Conservation (phyloP, 2,113 vertebrate genomes). For the Peromyscus maniculatus region DNA sequence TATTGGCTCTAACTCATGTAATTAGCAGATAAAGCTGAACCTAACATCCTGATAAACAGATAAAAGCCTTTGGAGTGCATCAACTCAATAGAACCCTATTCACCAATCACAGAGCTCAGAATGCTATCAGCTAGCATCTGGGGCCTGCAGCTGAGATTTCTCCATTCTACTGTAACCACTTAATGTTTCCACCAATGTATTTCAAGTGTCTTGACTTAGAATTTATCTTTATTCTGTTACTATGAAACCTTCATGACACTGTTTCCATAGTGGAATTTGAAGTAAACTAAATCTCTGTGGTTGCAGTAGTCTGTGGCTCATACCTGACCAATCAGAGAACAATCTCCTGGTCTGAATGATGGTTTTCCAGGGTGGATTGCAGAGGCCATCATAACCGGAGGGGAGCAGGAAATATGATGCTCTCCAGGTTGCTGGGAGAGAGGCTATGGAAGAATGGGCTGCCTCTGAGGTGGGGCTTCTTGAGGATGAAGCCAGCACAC, state of each 20-base stretch:
- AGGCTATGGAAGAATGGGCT: neutral
- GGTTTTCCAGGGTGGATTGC: neutral
- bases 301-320: neutral
- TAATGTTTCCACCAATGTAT: neutral
- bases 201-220: neutral
- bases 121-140: neutral
- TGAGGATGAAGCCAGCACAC: neutral
- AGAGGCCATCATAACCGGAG: neutral
- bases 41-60: neutral
- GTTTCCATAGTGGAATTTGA: neutral
- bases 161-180: neutral
- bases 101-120: neutral
- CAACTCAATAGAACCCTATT: neutral
- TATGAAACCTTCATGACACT: neutral
- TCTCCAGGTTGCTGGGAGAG: neutral
- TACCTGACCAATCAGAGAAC: neutral
- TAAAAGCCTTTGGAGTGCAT: neutral
- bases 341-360: neutral
- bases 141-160: neutral
- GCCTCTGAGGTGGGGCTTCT: neutral
- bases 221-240: neutral
- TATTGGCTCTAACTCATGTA: neutral
- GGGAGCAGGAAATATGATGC: neutral
- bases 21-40: neutral
- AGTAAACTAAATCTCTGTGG: neutral